phyloP scores from a whole-genome alignment of 1,140 invertebrate genomes.

The Diorhabda elongata region DNA sequence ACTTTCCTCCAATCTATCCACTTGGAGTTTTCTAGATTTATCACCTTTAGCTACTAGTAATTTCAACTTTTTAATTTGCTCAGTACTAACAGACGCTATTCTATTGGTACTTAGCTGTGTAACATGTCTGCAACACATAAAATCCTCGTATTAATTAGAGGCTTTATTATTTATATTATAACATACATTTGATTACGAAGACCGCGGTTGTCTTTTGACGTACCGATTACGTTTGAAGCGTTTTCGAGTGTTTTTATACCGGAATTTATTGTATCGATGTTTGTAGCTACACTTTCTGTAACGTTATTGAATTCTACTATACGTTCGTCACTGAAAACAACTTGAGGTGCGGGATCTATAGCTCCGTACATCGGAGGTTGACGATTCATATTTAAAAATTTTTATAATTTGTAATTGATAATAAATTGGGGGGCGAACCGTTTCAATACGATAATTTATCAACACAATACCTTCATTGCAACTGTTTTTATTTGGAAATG shows the following conservation, averaged over 20 bases:
- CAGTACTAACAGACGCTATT: conserved; percentile 67
- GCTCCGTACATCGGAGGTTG: conserved; percentile 41
- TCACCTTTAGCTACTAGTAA: conserved; percentile 62
- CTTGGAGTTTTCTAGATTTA: conserved; percentile 75
- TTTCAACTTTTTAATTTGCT: conserved; percentile 67
- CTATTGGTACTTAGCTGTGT: conserved; percentile 75
- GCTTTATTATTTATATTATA: neutral
- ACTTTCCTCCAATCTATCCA: conserved; percentile 74
- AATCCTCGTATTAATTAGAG: neutral
- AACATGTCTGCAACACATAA: conserved; percentile 59
- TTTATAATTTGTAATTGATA: too few species aligned
- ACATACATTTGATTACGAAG: conserved; percentile 62
- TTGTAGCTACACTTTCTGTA: conserved; percentile 71
- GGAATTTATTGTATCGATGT: conserved; percentile 71
- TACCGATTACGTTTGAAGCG: conserved; percentile 71
- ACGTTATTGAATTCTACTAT: conserved; percentile 70
- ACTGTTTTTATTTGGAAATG: too few species aligned
- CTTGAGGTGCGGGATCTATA: conserved; percentile 34
- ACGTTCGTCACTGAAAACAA: conserved; percentile 56
- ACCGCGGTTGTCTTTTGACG: conserved; percentile 65
- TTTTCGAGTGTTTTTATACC: conserved; percentile 67
- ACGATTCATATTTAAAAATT: conserved; percentile 7
- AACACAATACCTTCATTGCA: too few species aligned
- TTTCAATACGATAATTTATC: too few species aligned
- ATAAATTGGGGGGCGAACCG: too few species aligned